Conservation (phyloP, 2,797 vertebrate species). For the Pempheris klunzingeri region DNA sequence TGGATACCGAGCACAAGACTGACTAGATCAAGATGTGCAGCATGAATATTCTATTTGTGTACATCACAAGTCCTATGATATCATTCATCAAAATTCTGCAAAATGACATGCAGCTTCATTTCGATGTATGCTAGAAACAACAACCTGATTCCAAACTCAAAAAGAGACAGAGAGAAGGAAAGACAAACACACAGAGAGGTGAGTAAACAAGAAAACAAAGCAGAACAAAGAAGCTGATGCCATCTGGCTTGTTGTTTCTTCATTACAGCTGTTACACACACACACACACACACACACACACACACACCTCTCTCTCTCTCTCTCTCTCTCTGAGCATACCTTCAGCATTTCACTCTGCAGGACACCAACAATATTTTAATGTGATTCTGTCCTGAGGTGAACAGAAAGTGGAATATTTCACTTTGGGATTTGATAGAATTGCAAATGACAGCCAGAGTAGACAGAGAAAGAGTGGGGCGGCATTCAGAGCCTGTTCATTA, state of each 20-base stretch:
- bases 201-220: conserved; percentile 52
- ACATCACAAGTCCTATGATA: conserved; percentile 30
- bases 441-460: conserved; percentile 59
- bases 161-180: conserved; percentile 23
- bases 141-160: conserved; percentile 33
- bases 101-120: conserved; percentile 34
- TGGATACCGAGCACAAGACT: conserved; percentile 3
- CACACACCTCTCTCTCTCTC: conserved; percentile 10
- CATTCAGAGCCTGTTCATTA: conserved; percentile 40
- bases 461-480: conserved; percentile 15
- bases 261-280: conserved; percentile 56
- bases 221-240: conserved; percentile 56
- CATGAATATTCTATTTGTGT: conserved; percentile 25
- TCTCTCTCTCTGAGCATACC: conserved; percentile 22
- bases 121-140: conserved; percentile 28
- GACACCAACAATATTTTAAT: conserved; percentile 67
- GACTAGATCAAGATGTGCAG: not conserved
- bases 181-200: conserved; percentile 39
- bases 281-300: conserved; percentile 21
- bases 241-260: conserved; percentile 62
- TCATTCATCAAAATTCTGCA: conserved; percentile 35
- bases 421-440: conserved; percentile 72
- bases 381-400: conserved; percentile 63
- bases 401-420: conserved; percentile 62
- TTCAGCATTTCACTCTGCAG: conserved; percentile 52